Base-by-base conservation (phyloP, 2,888 invertebrate species). In the Portevinia maculata region DNA sequence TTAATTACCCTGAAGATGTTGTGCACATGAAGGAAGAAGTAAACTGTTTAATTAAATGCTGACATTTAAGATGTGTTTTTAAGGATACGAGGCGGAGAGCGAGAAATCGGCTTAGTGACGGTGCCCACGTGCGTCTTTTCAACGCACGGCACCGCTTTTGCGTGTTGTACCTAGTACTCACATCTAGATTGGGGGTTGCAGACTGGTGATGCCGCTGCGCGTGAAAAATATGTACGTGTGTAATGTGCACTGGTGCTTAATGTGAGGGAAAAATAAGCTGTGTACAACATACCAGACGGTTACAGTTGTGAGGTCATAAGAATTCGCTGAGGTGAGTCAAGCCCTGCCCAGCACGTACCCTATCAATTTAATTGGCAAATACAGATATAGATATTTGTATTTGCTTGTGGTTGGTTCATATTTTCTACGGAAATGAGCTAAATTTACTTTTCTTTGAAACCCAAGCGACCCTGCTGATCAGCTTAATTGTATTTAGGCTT, bases 1-100 rank as follows among this genome's bases (percentile, higher is more conserved):
- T 44, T 67, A 73, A 60, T 79, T 73, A 60, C 53, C 57, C 59
- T n/a, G 21, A 46, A 28, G 37, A 50, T 39, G 39, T 24, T 21
- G 7, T 64, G 30, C 19, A 24, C 48, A 3, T 30, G 15, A 21
- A 8, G 3, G 15, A 2, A 17, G 19, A 8, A 24, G 28, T 30
- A 44, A 37, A 52, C 9, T 28, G 17, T 41, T 78, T 67, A 70
- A 76, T 59, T 71, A 52, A 67, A 39, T 52, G n/a, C 13, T 13
- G 13, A 48, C 13, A 48, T 24, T 48, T 24, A 11, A 44, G 44
- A 44, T 9, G 24, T 2, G 1, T 7, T 39, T 15, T 13, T 39
- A 15, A 15, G 39, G 39, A 7, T 7, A 39, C 39, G 8, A 15
- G 37, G 37, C 13, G 13, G 37, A 24, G 3, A 24, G 24, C 24